Percentiles rank a stretch among this genome's conserved stretches.
Evolutionary conservation across 1,140 invertebrate genomes (phyloP).

Genomic region (Panonychus citri): DNA sequence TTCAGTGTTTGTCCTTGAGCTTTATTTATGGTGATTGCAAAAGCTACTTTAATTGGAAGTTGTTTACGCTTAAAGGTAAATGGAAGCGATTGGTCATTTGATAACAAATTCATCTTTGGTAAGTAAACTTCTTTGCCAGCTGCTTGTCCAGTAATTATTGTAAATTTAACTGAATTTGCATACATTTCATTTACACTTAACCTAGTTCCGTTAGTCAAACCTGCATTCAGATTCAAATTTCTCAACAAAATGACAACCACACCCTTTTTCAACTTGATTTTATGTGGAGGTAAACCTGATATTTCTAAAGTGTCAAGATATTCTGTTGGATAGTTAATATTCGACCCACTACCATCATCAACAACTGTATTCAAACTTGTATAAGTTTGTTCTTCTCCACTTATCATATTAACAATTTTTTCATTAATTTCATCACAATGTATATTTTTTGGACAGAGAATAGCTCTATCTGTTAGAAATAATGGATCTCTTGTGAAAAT

Average conservation of each 20-base stretch:
- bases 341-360: not conserved
- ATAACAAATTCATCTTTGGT: not conserved
- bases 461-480: not conserved
- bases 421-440: not conserved
- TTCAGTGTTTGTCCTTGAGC: slow-evolving; percentile 23
- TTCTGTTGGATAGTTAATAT: not conserved
- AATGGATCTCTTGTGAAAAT: not conserved
- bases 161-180: not conserved
- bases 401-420: not conserved
- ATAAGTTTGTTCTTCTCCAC: not conserved
- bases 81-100: not conserved
- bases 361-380: not conserved
- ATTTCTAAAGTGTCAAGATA: slow-evolving; percentile 16
- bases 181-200: not conserved
- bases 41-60: slow-evolving; percentile 17
- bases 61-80: not conserved
- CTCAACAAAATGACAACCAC: slow-evolving; percentile 21
- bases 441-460: not conserved
- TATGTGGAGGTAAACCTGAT: slow-evolving; percentile 22
- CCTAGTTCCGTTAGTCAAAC: not conserved
- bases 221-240: slow-evolving; percentile 18
- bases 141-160: not conserved
- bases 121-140: not conserved
- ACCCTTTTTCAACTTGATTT: slow-evolving; percentile 21
- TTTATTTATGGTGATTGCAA: slow-evolving; percentile 32